Conservation (phyloP, 1,140 invertebrate species). For the Aradophagus sp. region DNA sequence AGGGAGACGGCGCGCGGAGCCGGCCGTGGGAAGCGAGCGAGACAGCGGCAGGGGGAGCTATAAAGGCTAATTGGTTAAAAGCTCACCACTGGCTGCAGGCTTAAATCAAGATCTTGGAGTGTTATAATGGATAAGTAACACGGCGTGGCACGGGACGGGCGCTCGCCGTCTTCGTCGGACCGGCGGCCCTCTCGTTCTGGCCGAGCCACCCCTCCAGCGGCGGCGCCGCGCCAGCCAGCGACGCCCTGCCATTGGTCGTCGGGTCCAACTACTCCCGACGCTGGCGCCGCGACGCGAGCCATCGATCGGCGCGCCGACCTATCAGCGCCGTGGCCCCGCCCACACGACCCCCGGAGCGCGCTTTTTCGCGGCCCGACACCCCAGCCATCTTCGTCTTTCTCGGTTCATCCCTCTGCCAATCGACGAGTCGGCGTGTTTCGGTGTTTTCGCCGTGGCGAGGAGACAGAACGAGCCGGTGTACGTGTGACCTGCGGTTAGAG, state of each 20-base stretch:
- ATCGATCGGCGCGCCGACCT: slow-evolving; percentile 67
- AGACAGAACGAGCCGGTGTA: slow-evolving; percentile 47
- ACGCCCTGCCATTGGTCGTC: slow-evolving; percentile 62
- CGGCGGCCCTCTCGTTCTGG: slow-evolving; percentile 20
- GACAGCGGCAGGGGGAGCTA: slow-evolving; percentile 45
- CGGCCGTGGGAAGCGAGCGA: slow-evolving; percentile 13
- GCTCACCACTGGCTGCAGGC: slow-evolving; percentile 74
- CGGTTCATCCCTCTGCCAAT: slow-evolving; percentile 52
- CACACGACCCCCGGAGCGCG: slow-evolving; percentile 32
- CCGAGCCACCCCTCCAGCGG: slow-evolving; percentile 37
- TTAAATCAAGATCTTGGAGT: slow-evolving; percentile 77
- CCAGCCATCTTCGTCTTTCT: slow-evolving; percentile 59
- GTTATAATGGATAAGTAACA: slow-evolving; percentile 77
- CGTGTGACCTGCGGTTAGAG: slow-evolving; percentile 67
- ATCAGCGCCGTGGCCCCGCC: slow-evolving; percentile 65
- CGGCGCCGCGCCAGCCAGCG: slow-evolving; percentile 65
- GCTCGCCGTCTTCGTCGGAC: slow-evolving; percentile 18
- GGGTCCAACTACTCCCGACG: slow-evolving; percentile 62
- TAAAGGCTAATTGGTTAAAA: slow-evolving; percentile 77
- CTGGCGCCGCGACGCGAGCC: slow-evolving; percentile 56
- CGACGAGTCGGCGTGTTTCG: slow-evolving; percentile 47
- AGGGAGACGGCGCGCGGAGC: slow-evolving; percentile 26
- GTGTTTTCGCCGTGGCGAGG: slow-evolving; percentile 43
- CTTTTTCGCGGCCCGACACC: slow-evolving; percentile 47
- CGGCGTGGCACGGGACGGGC: slow-evolving; percentile 68